phyloP scores from a whole-genome alignment of 2,888 invertebrate species.

The Neelides folsomi region DNA sequence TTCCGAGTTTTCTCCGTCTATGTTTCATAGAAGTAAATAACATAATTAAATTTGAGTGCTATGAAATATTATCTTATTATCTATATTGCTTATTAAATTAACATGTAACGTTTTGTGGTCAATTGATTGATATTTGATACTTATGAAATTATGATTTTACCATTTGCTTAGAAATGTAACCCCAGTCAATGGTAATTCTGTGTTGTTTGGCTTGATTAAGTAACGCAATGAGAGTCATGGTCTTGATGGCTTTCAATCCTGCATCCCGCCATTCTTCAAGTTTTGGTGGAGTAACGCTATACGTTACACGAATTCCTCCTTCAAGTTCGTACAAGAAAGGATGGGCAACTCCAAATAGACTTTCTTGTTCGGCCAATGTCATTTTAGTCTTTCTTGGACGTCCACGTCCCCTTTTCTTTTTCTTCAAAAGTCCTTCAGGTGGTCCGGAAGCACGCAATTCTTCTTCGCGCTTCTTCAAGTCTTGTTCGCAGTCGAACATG shows the following conservation, averaged over 20 bases:
- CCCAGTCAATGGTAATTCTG: conserved; percentile 15
- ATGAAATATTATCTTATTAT: too few species aligned
- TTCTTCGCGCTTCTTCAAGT: conserved; percentile 3
- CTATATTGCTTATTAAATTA: too few species aligned
- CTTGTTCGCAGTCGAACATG: conserved; percentile 7
- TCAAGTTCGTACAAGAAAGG: conserved; percentile 7
- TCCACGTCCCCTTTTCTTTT: conserved; percentile 5
- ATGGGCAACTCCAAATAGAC: conserved; percentile 1
- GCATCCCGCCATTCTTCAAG: conserved; percentile 11
- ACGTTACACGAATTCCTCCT: conserved; percentile 4
- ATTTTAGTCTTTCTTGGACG: conserved; percentile 17
- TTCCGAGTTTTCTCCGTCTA: conserved; percentile 22
- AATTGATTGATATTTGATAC: too few species aligned
- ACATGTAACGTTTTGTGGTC: too few species aligned
- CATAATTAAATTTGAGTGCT: too few species aligned
- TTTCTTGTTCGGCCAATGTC: conserved; percentile 7
- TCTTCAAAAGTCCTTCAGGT: neutral
- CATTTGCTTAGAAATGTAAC: conserved; percentile 14
- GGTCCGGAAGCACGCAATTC: conserved; percentile 5
- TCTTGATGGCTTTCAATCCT: neutral
- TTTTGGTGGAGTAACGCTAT: conserved; percentile 6
- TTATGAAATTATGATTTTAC: conserved; percentile 10
- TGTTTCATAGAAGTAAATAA: too few species aligned
- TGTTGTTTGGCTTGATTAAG: too few species aligned
- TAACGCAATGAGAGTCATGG: neutral